phyloP scores from a whole-genome alignment of 2,113 vertebrate genomes.

The Bubo blakistoni region DNA sequence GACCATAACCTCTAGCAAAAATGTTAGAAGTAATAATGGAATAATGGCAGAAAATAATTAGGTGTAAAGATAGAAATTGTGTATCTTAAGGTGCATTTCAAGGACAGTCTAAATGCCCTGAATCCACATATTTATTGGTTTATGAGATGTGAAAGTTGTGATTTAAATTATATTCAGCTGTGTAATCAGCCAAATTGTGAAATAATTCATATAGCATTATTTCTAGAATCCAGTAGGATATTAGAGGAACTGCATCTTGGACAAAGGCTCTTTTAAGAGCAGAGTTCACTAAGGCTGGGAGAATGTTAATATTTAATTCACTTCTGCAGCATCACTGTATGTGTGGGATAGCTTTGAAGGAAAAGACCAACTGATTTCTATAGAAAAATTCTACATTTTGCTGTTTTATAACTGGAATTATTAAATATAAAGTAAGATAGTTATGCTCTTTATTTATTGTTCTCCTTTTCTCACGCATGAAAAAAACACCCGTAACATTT shows the following conservation, averaged over 20 bases:
- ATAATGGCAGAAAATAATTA: not conserved
- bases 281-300: not conserved
- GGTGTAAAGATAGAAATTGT: not conserved
- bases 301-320: not conserved
- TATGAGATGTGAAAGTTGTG: not conserved
- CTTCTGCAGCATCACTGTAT: not conserved
- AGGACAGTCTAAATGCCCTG: not conserved
- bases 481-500: not conserved
- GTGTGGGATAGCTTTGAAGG: not conserved
- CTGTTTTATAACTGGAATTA: not conserved
- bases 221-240: not conserved
- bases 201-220: not conserved
- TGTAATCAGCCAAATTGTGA: not conserved
- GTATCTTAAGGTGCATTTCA: not conserved
- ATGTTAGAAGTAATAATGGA: not conserved
- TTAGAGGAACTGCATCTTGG: not conserved
- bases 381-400: not conserved
- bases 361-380: not conserved
- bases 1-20: not conserved
- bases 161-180: not conserved
- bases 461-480: not conserved
- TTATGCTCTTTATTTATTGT: not conserved
- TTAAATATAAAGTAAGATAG: not conserved
- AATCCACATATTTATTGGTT: not conserved
- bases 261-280: not conserved